phyloP scores from a whole-genome alignment of 2,888 invertebrate species.

The Drosophila siamana region DNA sequence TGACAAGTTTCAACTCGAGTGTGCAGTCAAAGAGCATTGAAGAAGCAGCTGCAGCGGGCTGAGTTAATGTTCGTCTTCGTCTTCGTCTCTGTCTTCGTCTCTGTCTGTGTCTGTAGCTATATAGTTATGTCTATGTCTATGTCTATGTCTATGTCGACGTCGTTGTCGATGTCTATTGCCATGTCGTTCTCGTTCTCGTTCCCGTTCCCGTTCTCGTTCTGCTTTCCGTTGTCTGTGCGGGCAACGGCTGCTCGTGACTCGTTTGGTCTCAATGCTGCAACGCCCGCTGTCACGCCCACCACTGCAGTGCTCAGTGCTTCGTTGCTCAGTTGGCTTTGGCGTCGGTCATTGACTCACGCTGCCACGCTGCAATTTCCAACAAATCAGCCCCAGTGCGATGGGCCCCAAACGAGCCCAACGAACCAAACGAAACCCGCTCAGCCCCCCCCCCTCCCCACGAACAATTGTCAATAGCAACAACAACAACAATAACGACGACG shows the following conservation, averaged over 20 bases:
- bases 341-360: conserved; percentile 68
- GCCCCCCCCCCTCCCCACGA: conserved; percentile 12
- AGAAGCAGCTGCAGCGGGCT: conserved; percentile 11
- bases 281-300: conserved; percentile 53
- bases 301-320: conserved; percentile 38
- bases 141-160: conserved; percentile 5
- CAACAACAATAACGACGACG: conserved; percentile 11
- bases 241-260: conserved; percentile 32
- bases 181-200: conserved; percentile 24
- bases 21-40: conserved; percentile 72
- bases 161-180: conserved; percentile 12
- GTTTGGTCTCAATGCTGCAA: conserved; percentile 44
- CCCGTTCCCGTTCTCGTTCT: conserved; percentile 21
- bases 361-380: conserved; percentile 66
- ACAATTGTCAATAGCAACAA: conserved; percentile 76
- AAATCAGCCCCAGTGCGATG: conserved; percentile 32
- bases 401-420: not conserved
- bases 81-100: no score
- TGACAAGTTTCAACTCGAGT: conserved; percentile 78
- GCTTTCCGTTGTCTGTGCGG: conserved; percentile 35
- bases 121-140: conserved; percentile 13
- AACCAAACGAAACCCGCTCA: not conserved
- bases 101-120: conserved; percentile 8
- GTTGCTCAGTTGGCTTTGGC: conserved; percentile 31
- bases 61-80: conserved; percentile 3